These are phyloP conservation scores for Andrena marginata DNA, from an alignment of 2,888 invertebrate genomes.

Conservation along the genomic window DNA sequence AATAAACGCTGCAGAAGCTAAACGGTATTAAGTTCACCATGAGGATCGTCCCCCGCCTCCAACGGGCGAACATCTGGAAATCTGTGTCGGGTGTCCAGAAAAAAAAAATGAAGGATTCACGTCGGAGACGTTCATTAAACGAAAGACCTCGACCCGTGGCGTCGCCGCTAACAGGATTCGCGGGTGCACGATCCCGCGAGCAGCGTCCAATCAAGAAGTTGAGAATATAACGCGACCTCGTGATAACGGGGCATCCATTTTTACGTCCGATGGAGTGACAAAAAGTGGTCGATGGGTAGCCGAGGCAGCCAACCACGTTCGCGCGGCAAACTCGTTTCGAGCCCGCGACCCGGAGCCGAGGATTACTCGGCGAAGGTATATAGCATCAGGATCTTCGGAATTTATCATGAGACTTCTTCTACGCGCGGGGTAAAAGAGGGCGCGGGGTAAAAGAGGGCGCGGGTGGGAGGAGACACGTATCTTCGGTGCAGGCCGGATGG, in stretches of 20 bases:
- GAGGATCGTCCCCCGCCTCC: constrained; percentile 3
- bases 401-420: constrained; percentile 70
- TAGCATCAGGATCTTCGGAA: constrained; percentile 65
- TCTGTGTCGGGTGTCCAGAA: too few relatives aligned
- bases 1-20: constrained; percentile 52
- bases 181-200: constrained; percentile 25
- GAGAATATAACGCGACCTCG: constrained; percentile 21
- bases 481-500: constrained; percentile 43
- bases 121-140: neutral
- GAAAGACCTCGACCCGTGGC: neutral
- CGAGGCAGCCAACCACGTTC: constrained; percentile 51
- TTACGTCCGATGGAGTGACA: constrained; percentile 58
- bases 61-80: too few relatives aligned
- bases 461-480: constrained; percentile 41
- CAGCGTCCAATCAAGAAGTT: constrained; percentile 68
- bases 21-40: constrained; percentile 50
- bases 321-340: constrained; percentile 64
- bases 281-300: constrained; percentile 14
- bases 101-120: too few relatives aligned
- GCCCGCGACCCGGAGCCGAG: constrained; percentile 18
- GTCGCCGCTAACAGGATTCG: constrained; percentile 20
- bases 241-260: constrained; percentile 56
- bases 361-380: constrained; percentile 54
- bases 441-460: constrained; percentile 7
- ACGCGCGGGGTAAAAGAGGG: constrained; percentile 9